Percentiles rank a stretch among this genome's conserved stretches.
Conservation (phyloP, 2,888 invertebrate species). For the Cosmorhoe ocellata region DNA sequence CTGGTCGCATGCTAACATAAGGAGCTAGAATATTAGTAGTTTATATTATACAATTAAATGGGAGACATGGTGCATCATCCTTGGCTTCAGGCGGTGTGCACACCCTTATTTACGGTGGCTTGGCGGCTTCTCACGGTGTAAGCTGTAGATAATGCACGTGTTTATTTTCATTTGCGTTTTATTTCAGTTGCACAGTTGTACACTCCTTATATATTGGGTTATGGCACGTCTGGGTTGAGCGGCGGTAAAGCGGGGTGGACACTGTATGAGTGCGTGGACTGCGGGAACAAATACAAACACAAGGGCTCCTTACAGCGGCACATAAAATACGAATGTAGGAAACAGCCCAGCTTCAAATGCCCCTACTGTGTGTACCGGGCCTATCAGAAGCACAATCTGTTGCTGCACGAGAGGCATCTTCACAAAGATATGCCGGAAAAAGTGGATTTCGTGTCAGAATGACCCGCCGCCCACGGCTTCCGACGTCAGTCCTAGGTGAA, state of each 20-base stretch:
- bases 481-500: slow-evolving; percentile 65
- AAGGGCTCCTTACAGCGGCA: slow-evolving; percentile 90
- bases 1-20: slow-evolving; percentile 58
- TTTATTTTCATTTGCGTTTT: slow-evolving; percentile 79
- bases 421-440: slow-evolving; percentile 80
- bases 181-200: slow-evolving; percentile 82
- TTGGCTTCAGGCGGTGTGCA: slow-evolving; percentile 67
- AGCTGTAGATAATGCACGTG: slow-evolving; percentile 73
- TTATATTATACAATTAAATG: slow-evolving; percentile 66
- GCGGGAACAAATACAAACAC: slow-evolving; percentile 92
- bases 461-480: slow-evolving; percentile 59
- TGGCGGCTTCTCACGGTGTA: slow-evolving; percentile 72
- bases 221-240: slow-evolving; percentile 72
- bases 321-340: slow-evolving; percentile 88
- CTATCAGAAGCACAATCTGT: slow-evolving; percentile 85
- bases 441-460: slow-evolving; percentile 79
- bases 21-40: slow-evolving; percentile 54
- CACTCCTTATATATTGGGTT: slow-evolving; percentile 81
- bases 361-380: slow-evolving; percentile 86
- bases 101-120: slow-evolving; percentile 60
- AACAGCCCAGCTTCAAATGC: slow-evolving; percentile 87
- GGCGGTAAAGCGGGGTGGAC: slow-evolving; percentile 75
- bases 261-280: slow-evolving; percentile 85
- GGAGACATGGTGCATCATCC: slow-evolving; percentile 82
- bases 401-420: slow-evolving; percentile 78